Evolutionary conservation across 2,113 vertebrate species (phyloP).

Genomic region (Limanda limanda): DNA sequence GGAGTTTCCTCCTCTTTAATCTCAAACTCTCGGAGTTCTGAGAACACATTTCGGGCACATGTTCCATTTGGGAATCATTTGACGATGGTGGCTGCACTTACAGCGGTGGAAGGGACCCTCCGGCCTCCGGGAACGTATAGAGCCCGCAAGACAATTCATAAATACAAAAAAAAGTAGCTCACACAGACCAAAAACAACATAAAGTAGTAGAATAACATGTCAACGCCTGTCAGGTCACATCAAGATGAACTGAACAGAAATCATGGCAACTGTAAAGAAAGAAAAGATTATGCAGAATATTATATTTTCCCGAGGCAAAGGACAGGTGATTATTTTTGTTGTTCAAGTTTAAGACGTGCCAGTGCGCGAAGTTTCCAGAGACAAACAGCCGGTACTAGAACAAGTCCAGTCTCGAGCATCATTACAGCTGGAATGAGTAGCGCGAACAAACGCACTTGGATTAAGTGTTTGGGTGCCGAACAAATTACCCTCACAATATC

Average conservation of each 20-base stretch:
- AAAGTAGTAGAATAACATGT: not conserved
- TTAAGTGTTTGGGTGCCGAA: no score
- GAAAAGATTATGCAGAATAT: not conserved
- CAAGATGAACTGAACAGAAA: not conserved
- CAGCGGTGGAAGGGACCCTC: not conserved
- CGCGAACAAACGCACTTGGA: no score
- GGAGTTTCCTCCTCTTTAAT: slow-evolving; percentile 48
- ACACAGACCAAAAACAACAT: not conserved
- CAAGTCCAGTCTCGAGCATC: no score
- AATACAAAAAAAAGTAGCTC: not conserved
- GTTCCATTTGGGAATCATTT: slow-evolving; percentile 11
- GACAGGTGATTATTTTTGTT: not conserved
- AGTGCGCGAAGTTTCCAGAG: not conserved
- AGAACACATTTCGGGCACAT: slow-evolving; percentile 54
- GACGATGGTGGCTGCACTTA: no score
- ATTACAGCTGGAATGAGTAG: no score
- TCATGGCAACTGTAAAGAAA: not conserved
- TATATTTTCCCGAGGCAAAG: not conserved
- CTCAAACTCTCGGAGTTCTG: slow-evolving; percentile 8
- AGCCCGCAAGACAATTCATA: not conserved
- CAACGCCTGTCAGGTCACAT: not conserved
- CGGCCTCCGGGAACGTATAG: not conserved
- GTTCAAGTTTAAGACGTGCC: not conserved
- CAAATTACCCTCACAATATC: no score
- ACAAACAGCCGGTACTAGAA: no score